phyloP scores from a whole-genome alignment of 2,888 invertebrate species.

The Aporophyla nigra region DNA sequence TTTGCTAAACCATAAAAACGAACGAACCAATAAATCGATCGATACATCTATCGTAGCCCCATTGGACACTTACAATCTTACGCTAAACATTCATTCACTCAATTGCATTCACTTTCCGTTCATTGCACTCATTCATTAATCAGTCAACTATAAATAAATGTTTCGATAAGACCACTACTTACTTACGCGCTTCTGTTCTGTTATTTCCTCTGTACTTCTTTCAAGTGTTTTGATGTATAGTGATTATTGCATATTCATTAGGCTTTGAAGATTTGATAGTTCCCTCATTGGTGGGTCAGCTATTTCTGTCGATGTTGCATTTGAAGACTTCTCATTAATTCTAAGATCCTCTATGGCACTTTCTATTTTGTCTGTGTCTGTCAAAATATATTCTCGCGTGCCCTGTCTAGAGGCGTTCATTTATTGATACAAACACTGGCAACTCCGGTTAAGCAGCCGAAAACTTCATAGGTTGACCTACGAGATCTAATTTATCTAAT shows the following conservation, averaged over 20 bases:
- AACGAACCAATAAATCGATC: constrained; percentile 36
- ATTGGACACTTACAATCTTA: constrained; percentile 41
- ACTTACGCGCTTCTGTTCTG: constrained; percentile 47
- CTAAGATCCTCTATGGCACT: not conserved
- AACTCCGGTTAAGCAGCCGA: no score
- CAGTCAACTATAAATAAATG: constrained; percentile 63
- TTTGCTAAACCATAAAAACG: not conserved
- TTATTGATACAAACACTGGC: no score
- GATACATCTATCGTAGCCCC: not conserved
- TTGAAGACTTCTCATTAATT: not conserved
- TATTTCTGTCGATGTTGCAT: not conserved
- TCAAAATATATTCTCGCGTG: not conserved
- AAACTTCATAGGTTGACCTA: no score
- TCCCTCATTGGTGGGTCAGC: constrained; percentile 7
- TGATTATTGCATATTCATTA: constrained; percentile 54
- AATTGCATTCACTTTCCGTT: constrained; percentile 60
- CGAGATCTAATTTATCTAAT: no score
- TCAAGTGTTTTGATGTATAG: constrained; percentile 35
- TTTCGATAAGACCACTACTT: constrained; percentile 53
- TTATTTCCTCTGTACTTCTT: constrained; percentile 22
- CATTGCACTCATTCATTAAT: constrained; percentile 63
- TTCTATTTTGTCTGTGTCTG: not conserved
- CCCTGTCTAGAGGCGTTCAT: no score
- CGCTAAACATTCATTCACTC: constrained; percentile 54
- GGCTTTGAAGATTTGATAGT: constrained; percentile 38